These are phyloP conservation scores for Echiichthys vipera DNA, from an alignment of 2,797 vertebrate genomes.

Conservation along the genomic window DNA sequence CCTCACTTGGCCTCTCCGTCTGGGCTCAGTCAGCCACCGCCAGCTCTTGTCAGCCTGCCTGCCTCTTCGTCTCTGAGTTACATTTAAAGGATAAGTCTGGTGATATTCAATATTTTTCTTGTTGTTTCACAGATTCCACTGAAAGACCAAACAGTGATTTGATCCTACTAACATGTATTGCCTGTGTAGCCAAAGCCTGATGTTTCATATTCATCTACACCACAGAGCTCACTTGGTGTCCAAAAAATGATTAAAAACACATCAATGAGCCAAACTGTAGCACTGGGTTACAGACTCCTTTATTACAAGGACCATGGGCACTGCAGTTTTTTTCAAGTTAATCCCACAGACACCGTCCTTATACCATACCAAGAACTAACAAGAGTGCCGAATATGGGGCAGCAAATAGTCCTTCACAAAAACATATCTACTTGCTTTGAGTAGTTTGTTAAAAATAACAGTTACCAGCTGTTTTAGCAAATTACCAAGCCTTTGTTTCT, in stretches of 20 bases:
- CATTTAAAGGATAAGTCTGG: conserved; percentile 9
- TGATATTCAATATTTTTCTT: conserved; percentile 2
- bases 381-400: not conserved
- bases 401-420: conserved; percentile 1
- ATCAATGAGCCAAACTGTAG: not conserved
- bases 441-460: not conserved
- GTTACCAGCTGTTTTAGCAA: not conserved
- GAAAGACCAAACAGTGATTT: conserved; percentile 10
- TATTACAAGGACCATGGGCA: not conserved
- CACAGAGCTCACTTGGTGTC: not conserved
- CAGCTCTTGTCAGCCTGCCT: conserved; percentile 34
- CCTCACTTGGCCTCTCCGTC: conserved; percentile 68
- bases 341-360: not conserved
- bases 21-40: conserved; percentile 54
- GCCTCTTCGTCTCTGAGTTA: conserved; percentile 29
- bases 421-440: not conserved
- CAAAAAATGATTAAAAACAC: conserved; percentile 18
- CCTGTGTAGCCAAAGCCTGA: not conserved
- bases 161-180: not conserved
- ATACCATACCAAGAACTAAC: not conserved
- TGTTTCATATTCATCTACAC: not conserved
- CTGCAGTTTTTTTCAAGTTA: conserved; percentile 13
- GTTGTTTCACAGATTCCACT: conserved; percentile 1
- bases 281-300: not conserved
- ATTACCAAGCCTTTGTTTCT: not conserved